A percentile compares a stretch with the other conserved stretches of the same genome.
Evolutionary conservation across 2,797 vertebrate species (phyloP).

Genomic region (Hydrophis major): DNA sequence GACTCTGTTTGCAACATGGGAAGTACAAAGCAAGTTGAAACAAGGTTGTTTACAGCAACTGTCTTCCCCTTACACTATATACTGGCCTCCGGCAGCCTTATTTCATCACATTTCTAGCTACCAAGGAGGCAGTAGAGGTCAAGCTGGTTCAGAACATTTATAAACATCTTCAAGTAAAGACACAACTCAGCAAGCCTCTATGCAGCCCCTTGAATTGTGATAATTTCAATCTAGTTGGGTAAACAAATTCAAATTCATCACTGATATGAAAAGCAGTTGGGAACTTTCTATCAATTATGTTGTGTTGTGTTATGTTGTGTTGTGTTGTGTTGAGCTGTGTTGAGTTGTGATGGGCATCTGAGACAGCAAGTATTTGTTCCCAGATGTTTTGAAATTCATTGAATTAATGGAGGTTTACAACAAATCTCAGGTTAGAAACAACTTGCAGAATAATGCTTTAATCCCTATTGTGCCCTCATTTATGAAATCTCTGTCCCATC

Average conservation of each 20-base stretch:
- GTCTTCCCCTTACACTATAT: neutral
- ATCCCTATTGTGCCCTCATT: neutral
- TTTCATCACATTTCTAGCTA: neutral
- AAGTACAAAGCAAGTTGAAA: neutral
- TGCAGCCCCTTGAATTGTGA: constrained; percentile 84
- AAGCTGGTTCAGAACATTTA: constrained; percentile 78
- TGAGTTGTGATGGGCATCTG: neutral
- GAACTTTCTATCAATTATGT: neutral
- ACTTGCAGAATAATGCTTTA: neutral
- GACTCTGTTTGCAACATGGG: neutral
- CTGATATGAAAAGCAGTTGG: neutral
- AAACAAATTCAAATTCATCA: neutral
- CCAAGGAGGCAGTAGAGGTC: constrained; percentile 53
- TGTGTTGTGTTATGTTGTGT: no score
- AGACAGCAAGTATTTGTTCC: neutral
- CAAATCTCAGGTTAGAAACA: no score
- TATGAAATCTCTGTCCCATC: neutral
- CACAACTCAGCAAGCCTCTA: constrained; percentile 82
- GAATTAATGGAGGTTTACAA: neutral
- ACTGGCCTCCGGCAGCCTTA: neutral
- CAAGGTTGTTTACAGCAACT: neutral
- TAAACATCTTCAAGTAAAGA: constrained; percentile 79
- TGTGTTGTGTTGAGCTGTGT: no score
- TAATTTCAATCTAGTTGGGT: constrained; percentile 51
- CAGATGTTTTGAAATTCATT: neutral